Evolutionary conservation across 2,888 invertebrate species (phyloP), one percentile per base, ranked within the genome.

Genomic region (Acanthopleura granulata): DNA sequence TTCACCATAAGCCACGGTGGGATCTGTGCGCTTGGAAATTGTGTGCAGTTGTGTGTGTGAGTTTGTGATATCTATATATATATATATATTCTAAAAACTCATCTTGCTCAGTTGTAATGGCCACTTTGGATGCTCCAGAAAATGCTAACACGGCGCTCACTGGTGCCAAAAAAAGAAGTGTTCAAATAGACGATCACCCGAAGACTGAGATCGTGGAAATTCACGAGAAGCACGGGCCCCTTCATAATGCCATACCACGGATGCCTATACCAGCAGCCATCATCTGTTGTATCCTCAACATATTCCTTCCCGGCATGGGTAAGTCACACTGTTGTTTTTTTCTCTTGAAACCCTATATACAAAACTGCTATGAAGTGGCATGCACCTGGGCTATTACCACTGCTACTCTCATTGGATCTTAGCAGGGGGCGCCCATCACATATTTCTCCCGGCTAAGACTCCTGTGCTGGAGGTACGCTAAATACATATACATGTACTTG

Each of bases 161-260:
- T 6, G 75, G 57, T 0, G 57, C 49, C 49, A 62, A 72, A 51
- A 76, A 70, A 75, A 80, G 80, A 50, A 81, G 80, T 49, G 86
- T 83, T 50, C 83, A 81, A 77, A 84, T 82, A 62, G 80, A 73
- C 29, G 85, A 86, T n/a, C 71, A 71, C 4, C 85, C 86, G 62
- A 81, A 80, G 49, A 78, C 82, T 14, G 85, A 87, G 40, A 82
- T 88, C 40, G 76, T 89, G 12, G 88, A 88, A 79, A 79, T 87
- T n/a, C 82, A 83, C 25, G 88, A 89, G 75, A 89, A 88, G 94
- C 89, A 95, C 94, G 91, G 96, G 94, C 86, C 89, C 49, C 85
- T 90, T 77, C 88, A 91, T 78, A 88, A 89, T 73, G 90, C 91
- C n/a, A 91, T 92, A 70, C 92, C 92, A 0, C 86, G 88, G 62